phyloP scores from a whole-genome alignment of 2,113 vertebrate species.

The Alaudala cheleensis region DNA sequence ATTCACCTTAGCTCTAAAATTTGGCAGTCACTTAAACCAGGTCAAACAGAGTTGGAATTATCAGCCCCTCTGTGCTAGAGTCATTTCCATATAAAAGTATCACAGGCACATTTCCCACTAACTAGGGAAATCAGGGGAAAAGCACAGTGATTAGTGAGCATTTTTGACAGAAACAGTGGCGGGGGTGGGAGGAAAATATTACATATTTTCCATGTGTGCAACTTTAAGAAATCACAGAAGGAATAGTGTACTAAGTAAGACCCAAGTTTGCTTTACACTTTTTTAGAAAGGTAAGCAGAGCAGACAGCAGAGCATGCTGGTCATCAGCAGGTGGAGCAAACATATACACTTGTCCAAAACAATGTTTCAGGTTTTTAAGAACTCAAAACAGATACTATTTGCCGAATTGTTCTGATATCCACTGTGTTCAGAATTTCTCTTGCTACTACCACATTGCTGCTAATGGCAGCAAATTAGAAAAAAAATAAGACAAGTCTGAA shows the following conservation, averaged over 20 bases:
- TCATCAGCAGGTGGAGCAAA: not conserved
- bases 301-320: not conserved
- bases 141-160: not conserved
- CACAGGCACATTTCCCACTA: not conserved
- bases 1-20: not conserved
- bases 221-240: constrained; percentile 13
- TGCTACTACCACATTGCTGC: not conserved
- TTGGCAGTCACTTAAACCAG: not conserved
- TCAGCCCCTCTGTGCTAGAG: not conserved
- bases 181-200: not conserved
- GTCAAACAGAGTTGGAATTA: not conserved
- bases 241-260: not conserved
- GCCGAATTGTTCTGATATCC: not conserved
- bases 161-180: not conserved
- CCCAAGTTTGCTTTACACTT: not conserved
- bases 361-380: not conserved
- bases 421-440: not conserved
- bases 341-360: not conserved
- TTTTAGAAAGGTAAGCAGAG: not conserved
- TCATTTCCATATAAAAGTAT: not conserved
- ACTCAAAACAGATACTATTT: not conserved
- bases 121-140: not conserved
- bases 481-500: not conserved
- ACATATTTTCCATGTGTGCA: constrained; percentile 23
- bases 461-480: not conserved